Base-by-base conservation (phyloP, 2,888 invertebrate species). In the Azorinus chamasolen region DNA sequence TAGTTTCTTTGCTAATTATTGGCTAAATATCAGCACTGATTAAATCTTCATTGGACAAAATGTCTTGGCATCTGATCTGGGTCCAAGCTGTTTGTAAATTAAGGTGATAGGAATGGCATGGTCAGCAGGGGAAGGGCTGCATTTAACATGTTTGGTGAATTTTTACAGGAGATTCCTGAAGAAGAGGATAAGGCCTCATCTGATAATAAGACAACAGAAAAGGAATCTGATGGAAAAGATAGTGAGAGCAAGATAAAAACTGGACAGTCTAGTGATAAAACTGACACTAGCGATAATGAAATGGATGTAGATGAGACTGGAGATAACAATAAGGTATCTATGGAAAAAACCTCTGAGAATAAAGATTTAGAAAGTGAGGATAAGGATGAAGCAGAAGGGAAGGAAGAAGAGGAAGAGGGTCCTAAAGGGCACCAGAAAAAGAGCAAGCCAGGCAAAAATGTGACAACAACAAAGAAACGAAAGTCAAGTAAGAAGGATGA, bases 401-500 rank as follows among this genome's bases (percentile, higher is more conserved):
- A 76, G n/a, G 45, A 45, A 41, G 45, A 46, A 54, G 43, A 62
- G 54, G 64, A 62, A 46, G 62, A 62, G 4, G 14, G 16, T 39
- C 6, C 4, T 2, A 20, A 50, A 62, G 73, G 63, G 27, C 68
- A 68, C 45, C 39, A 51, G n/a, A 77, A 72, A 50, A 78, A 72
- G 43, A 72, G 64, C 45, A 68, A 53, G 37, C 53, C 62, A n/a
- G 68, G 68, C 18, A 76, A 57, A 41, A 41, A 32, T 4, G 16
- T 27, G n/a, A 12, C 12, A 5, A 37, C 68, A 14, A 70, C 70
- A 46, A 51, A 75, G 62, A 57, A 54, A 51, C 64, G 61, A 65
- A 65, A 72, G 39, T 22, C 59, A 37, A 57, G 32, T 24, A 69
- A 72, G 39, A 69, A 72, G 24, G 64, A 63, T 10, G 58, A 69